A percentile compares a stretch with the other conserved stretches of the same genome.
These are phyloP conservation scores for Pithys albifrons DNA, from an alignment of 2,113 vertebrate species.

Conservation along the genomic window DNA sequence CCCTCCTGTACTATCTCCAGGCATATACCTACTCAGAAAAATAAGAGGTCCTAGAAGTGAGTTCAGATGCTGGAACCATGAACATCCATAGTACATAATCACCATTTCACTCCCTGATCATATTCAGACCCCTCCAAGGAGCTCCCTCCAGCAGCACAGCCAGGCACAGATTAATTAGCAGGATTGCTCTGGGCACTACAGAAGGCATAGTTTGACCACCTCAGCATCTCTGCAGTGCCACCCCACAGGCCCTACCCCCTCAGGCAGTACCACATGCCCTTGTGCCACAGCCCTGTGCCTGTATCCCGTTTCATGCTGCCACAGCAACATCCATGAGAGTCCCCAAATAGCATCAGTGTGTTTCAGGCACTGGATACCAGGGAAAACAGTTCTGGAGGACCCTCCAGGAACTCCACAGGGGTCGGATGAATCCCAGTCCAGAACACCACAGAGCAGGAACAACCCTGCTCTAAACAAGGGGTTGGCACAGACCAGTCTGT, in stretches of 20 bases:
- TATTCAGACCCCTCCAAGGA: not conserved
- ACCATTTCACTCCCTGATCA: not conserved
- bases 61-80: not conserved
- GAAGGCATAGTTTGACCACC: not conserved
- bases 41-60: not conserved
- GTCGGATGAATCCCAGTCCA: not conserved
- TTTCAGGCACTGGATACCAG: not conserved
- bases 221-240: not conserved
- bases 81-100: not conserved
- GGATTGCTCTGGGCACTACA: not conserved
- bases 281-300: not conserved
- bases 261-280: fast-evolving
- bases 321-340: not conserved
- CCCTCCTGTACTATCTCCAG: not conserved
- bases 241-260: not conserved
- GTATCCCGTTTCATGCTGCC: not conserved
- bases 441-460: not conserved
- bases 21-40: not conserved
- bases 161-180: not conserved
- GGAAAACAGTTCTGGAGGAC: not conserved
- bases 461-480: not conserved
- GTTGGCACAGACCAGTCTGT: not conserved
- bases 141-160: not conserved
- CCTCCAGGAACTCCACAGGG: not conserved
- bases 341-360: not conserved